Conservation (phyloP, 2,113 vertebrate genomes). For the Aspiorhynchus laticeps region DNA sequence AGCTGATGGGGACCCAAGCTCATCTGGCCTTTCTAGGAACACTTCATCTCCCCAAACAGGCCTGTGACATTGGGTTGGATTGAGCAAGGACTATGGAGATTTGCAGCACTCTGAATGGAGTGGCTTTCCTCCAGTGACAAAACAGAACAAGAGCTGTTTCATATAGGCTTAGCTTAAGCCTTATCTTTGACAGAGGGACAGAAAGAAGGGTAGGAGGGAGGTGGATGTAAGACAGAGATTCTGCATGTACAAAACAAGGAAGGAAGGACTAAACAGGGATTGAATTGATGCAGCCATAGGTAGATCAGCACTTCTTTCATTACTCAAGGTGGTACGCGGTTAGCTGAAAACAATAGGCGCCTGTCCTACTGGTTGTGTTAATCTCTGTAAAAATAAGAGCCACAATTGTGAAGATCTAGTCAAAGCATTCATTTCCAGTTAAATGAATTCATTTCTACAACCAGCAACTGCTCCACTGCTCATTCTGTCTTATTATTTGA, state of each 20-base stretch:
- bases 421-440: conserved; percentile 8
- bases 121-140: conserved; percentile 36
- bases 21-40: conserved; percentile 49
- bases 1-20: conserved; percentile 48
- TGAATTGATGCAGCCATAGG: conserved; percentile 17
- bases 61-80: conserved; percentile 49
- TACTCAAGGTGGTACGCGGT: conserved; percentile 15
- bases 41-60: conserved; percentile 49
- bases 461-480: neutral
- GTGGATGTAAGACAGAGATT: conserved; percentile 18
- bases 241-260: conserved; percentile 11
- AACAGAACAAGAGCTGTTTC: conserved; percentile 32
- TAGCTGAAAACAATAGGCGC: conserved; percentile 33
- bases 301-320: conserved; percentile 31
- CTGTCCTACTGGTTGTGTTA: conserved; percentile 19
- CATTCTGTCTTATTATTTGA: conserved; percentile 23
- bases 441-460: neutral
- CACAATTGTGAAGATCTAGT: conserved; percentile 1
- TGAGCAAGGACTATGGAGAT: conserved; percentile 48
- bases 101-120: conserved; percentile 40
- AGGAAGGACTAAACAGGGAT: neutral
- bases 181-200: conserved; percentile 27
- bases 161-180: conserved; percentile 32
- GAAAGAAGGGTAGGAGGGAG: neutral
- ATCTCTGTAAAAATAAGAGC: conserved; percentile 40